Evolutionary conservation across 2,113 vertebrate genomes (phyloP).

Genomic region (Anser brachyrhynchus): DNA sequence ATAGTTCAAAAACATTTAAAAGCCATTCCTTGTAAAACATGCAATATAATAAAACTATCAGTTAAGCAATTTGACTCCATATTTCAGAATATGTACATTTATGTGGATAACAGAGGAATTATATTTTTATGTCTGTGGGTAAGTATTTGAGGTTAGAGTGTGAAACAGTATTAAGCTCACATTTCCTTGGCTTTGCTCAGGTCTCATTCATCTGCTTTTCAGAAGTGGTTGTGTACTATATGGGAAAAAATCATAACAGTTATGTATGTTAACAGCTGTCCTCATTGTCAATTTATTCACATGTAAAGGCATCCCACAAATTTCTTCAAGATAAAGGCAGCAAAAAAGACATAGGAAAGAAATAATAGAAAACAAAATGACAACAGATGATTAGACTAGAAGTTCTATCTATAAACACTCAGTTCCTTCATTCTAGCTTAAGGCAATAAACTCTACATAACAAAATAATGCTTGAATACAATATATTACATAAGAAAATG

Average conservation of each 20-base stretch:
- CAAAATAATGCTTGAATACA: neutral
- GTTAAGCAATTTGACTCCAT: neutral
- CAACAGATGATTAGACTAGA: neutral
- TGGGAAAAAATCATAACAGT: neutral
- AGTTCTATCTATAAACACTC: neutral
- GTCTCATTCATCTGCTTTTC: neutral
- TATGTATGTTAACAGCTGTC: neutral
- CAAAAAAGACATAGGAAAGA: neutral
- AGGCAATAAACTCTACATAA: neutral
- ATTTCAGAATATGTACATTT: neutral
- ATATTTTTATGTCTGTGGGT: neutral
- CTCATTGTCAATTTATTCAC: neutral
- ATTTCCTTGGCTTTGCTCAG: neutral
- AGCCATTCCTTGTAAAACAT: neutral
- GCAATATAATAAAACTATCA: neutral
- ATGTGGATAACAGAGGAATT: neutral
- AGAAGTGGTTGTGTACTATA: neutral
- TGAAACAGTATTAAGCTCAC: neutral
- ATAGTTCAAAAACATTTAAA: neutral
- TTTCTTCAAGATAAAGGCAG: neutral
- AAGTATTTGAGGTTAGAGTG: neutral
- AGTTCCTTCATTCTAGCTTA: neutral
- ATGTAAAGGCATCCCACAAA: neutral
- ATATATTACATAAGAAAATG: neutral
- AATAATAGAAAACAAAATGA: neutral